These are phyloP conservation scores for Asteroscopus sphinx DNA, from an alignment of 2,888 invertebrate genomes.

Conservation along the genomic window DNA sequence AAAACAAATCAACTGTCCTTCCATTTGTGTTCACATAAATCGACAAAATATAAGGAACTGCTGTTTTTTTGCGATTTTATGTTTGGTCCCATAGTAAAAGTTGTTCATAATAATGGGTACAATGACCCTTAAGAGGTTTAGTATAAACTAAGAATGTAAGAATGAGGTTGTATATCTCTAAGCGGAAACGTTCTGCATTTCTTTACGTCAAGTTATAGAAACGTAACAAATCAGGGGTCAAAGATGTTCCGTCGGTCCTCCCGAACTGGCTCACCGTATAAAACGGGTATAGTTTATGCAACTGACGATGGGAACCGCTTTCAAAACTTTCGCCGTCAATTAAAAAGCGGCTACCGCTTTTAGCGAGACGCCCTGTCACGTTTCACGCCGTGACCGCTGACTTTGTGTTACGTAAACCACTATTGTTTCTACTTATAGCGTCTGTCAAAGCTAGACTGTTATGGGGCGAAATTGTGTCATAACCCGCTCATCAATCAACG, in stretches of 20 bases:
- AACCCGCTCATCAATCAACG: constrained; percentile 56
- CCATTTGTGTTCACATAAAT: no score
- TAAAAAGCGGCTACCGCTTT: constrained; percentile 71
- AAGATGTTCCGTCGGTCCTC: constrained; percentile 34
- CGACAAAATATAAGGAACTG: no score
- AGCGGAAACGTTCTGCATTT: constrained; percentile 63
- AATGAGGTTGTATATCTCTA: no score
- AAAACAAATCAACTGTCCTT: no score
- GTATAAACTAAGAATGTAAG: no score
- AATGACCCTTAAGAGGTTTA: no score
- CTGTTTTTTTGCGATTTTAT: no score
- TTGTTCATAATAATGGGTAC: no score
- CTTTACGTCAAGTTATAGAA: constrained; percentile 52
- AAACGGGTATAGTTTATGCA: constrained; percentile 64
- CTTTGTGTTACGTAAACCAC: constrained; percentile 64
- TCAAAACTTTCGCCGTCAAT: constrained; percentile 82
- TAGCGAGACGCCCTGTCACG: constrained; percentile 58
- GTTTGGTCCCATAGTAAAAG: no score
- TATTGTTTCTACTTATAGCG: constrained; percentile 64
- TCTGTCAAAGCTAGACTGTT: constrained; percentile 55
- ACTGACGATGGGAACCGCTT: constrained; percentile 63
- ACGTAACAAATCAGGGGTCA: constrained; percentile 50
- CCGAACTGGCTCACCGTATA: constrained; percentile 34
- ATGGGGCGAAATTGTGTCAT: constrained; percentile 44
- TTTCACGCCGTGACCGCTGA: constrained; percentile 62